Evolutionary conservation across 1,140 invertebrate genomes (phyloP).

Genomic region (Acromyrmex echinatior): DNA sequence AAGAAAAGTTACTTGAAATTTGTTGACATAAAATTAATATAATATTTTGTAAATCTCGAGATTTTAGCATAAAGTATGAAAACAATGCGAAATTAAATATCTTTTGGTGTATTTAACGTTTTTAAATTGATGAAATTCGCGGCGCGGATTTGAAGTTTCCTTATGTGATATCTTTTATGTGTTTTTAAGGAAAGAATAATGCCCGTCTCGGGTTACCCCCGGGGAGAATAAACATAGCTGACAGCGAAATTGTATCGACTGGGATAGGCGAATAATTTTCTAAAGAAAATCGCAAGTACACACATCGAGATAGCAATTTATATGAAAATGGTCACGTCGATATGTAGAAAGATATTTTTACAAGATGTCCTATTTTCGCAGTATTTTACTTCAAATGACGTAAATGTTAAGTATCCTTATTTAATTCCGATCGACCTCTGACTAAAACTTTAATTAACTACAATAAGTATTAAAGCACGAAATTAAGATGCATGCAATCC

Average conservation of each 20-base stretch:
- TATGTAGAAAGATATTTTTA: conserved; percentile 5
- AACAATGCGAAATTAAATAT: not conserved
- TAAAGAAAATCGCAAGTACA: conserved; percentile 14
- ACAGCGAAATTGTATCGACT: conserved; percentile 40
- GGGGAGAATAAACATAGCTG: conserved; percentile 32
- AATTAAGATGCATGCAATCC: conserved; percentile 26
- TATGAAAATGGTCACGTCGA: conserved; percentile 12
- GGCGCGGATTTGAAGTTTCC: not conserved
- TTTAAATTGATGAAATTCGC: not conserved
- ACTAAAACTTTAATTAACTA: not conserved
- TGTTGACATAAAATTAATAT: not conserved
- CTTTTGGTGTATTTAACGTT: not conserved
- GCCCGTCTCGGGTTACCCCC: not conserved
- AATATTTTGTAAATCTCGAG: not conserved
- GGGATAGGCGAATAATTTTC: conserved; percentile 48
- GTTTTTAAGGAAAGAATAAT: conserved; percentile 53
- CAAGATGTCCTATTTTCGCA: not conserved
- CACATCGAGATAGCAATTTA: conserved; percentile 32
- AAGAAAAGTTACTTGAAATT: not conserved
- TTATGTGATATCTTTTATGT: conserved; percentile 38
- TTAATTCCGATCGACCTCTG: not conserved
- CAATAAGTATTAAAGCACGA: not conserved
- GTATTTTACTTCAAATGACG: not conserved
- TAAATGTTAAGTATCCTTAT: not conserved
- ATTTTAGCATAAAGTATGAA: not conserved